phyloP scores from a whole-genome alignment of 2,113 vertebrate species.

The Puffinus mauretanicus region DNA sequence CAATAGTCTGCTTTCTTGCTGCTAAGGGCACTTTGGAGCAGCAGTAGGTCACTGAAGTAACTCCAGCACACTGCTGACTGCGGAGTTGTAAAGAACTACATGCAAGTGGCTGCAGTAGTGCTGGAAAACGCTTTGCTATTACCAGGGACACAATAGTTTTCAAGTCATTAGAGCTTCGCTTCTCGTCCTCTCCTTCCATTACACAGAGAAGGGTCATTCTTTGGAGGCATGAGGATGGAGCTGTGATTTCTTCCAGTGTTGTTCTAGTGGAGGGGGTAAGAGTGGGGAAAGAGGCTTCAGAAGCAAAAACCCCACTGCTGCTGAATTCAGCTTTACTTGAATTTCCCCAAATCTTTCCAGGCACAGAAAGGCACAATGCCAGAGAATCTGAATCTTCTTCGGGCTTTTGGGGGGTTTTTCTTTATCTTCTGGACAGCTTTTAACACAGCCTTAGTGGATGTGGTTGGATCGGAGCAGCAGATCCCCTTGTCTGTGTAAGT shows the following conservation, averaged over 20 bases:
- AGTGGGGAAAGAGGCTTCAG: background rate
- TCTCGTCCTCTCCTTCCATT: slow-evolving; percentile 42
- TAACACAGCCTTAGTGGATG: slow-evolving; percentile 73
- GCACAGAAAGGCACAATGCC: slow-evolving; percentile 70
- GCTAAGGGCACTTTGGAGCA: slow-evolving; percentile 65
- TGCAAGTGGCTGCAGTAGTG: slow-evolving; percentile 74
- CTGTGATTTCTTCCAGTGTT: slow-evolving; percentile 42
- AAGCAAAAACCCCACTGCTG: background rate
- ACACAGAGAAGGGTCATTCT: slow-evolving; percentile 43
- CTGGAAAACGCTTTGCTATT: slow-evolving; percentile 61
- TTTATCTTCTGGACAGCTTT: slow-evolving; percentile 82
- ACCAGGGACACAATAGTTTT: slow-evolving; percentile 76
- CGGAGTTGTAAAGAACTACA: slow-evolving; percentile 79
- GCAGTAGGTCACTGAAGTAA: slow-evolving; percentile 72
- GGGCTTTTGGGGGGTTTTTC: slow-evolving; percentile 60
- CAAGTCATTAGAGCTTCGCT: slow-evolving; percentile 61
- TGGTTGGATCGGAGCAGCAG: slow-evolving; percentile 88
- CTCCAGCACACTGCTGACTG: slow-evolving; percentile 75
- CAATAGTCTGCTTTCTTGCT: slow-evolving; percentile 64
- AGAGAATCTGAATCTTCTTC: slow-evolving; percentile 60
- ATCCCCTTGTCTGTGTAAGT: slow-evolving; percentile 98
- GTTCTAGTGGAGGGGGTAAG: slow-evolving; percentile 2
- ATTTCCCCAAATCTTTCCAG: slow-evolving; percentile 20
- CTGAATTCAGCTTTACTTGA: background rate
- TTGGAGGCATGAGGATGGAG: slow-evolving; percentile 62